Evolutionary conservation across 2,113 vertebrate genomes (phyloP).

Genomic region (Anser cygnoides): DNA sequence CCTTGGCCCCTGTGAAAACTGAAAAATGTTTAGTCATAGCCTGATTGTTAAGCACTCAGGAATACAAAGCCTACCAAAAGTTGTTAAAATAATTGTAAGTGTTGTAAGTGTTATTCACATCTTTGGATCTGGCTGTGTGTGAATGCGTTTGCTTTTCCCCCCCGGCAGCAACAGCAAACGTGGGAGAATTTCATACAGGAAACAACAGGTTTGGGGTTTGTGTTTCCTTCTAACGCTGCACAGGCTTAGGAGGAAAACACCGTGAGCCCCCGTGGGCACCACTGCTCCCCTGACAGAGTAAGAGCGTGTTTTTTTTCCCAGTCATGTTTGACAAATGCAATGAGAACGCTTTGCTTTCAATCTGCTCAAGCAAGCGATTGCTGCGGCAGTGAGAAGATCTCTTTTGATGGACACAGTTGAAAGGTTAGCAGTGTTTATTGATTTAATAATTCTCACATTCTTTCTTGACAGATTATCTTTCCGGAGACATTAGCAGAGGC

Average conservation of each 20-base stretch:
- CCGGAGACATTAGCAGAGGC: slow-evolving; percentile 27
- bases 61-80: neutral
- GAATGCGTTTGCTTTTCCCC: neutral
- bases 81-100: neutral
- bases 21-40: slow-evolving; percentile 14
- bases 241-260: neutral
- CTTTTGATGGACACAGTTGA: slow-evolving; percentile 37
- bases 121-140: neutral
- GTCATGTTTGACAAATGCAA: neutral
- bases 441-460: slow-evolving; percentile 66
- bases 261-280: neutral
- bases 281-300: neutral
- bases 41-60: neutral
- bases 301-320: neutral
- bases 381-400: neutral
- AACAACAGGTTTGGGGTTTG: neutral
- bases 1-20: slow-evolving; percentile 16
- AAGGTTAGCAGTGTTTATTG: slow-evolving; percentile 67
- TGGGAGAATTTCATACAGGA: neutral
- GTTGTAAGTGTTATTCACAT: neutral
- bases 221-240: neutral
- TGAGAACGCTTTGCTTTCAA: slow-evolving; percentile 13
- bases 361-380: neutral
- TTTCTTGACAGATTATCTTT: slow-evolving; percentile 61
- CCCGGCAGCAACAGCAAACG: neutral